phyloP scores from a whole-genome alignment of 2,888 invertebrate genomes.

The Drosophila leonis region DNA sequence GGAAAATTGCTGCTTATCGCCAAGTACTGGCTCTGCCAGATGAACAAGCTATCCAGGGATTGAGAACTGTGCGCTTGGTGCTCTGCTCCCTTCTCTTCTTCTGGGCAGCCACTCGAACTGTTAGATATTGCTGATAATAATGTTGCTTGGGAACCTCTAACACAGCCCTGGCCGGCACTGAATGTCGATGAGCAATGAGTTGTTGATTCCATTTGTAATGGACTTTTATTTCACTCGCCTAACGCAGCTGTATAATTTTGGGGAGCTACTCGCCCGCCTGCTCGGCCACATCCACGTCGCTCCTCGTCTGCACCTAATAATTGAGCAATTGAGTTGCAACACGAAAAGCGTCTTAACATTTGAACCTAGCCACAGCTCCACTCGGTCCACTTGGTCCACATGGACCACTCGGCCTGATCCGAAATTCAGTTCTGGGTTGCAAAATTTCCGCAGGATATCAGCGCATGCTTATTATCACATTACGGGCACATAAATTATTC shows the following conservation, averaged over 20 bases:
- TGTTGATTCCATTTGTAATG: constrained; percentile 81
- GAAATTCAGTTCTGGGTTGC: constrained; percentile 34
- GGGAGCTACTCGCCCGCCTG: constrained; percentile 23
- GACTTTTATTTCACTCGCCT: constrained; percentile 80
- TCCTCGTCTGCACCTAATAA: constrained; percentile 63
- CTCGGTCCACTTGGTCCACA: background rate
- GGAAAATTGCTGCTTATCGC: constrained; percentile 73
- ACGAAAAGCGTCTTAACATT: constrained; percentile 82
- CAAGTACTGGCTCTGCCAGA: constrained; percentile 44
- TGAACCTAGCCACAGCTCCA: constrained; percentile 58
- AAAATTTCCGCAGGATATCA: constrained; percentile 80
- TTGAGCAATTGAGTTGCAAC: constrained; percentile 80
- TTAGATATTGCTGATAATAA: constrained; percentile 49
- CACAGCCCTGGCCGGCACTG: constrained; percentile 21
- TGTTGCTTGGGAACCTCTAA: constrained; percentile 46
- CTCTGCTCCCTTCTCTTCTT: constrained; percentile 7
- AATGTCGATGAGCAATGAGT: constrained; percentile 80
- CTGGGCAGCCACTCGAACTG: constrained; percentile 29
- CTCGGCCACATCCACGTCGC: background rate
- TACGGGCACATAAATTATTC: constrained; percentile 77
- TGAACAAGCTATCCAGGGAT: constrained; percentile 29
- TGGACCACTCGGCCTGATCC: constrained; percentile 16
- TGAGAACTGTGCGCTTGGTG: constrained; percentile 19
- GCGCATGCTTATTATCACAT: constrained; percentile 80
- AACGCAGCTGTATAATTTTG: constrained; percentile 75